phyloP scores from a whole-genome alignment of 2,888 invertebrate species.

The Coenonympha arcania region DNA sequence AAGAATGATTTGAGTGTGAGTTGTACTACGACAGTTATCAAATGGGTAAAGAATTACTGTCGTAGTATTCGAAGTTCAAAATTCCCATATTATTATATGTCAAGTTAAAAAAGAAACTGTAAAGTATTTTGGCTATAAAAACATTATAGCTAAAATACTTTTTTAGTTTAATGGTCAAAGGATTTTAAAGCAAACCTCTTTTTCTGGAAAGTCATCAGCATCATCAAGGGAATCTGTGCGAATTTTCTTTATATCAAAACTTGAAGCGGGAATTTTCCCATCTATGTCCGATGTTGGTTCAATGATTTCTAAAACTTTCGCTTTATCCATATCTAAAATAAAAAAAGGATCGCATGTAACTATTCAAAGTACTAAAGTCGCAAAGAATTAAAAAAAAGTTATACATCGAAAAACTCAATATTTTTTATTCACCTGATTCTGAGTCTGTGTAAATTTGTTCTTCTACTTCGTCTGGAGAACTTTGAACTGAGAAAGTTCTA shows the following conservation, averaged over 20 bases:
- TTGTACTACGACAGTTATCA: too few relatives aligned
- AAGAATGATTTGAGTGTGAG: too few relatives aligned
- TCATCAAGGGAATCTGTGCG: conserved; percentile 70
- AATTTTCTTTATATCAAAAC: conserved; percentile 65
- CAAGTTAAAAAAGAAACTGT: too few relatives aligned
- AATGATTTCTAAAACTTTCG: conserved; percentile 70
- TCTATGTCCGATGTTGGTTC: conserved; percentile 65
- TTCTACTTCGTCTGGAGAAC: conserved; percentile 71
- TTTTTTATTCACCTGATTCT: conserved; percentile 55
- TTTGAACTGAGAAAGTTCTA: conserved; percentile 69
- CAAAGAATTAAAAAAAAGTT: too few relatives aligned
- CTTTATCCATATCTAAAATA: conserved; percentile 68
- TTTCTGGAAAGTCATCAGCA: conserved; percentile 71
- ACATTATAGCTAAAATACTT: too few relatives aligned
- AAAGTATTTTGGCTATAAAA: not conserved
- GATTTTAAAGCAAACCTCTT: conserved; percentile 50
- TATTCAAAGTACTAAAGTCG: too few relatives aligned
- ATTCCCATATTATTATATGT: too few relatives aligned
- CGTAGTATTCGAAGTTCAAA: too few relatives aligned
- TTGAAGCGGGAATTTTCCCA: conserved; percentile 50
- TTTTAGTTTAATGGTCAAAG: too few relatives aligned
- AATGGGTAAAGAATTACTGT: too few relatives aligned
- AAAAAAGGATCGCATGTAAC: conserved; percentile 9
- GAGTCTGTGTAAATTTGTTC: conserved; percentile 72
- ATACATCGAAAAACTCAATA: too few relatives aligned